Base-by-base conservation (phyloP, 2,113 vertebrate species). In the Campylomormyrus tamandua region DNA sequence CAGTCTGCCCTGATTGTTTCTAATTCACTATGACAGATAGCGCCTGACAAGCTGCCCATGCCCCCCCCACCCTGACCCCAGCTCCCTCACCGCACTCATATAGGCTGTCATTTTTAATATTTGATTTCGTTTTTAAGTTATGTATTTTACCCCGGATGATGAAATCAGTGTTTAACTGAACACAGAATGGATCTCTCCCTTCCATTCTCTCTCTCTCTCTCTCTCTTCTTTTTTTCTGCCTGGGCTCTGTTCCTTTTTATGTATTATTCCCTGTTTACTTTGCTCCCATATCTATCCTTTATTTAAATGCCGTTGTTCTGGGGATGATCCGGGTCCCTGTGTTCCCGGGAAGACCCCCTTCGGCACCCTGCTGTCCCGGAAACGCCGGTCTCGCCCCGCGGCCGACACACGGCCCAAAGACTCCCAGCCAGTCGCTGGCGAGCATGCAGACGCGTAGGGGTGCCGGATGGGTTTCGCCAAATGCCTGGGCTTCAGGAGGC, bases 101-200 rank as follows among this genome's bases (percentile, higher is more conserved):
- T 97, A 98, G 97, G 97, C 98, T 99, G 98, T 99, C 98, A 99
- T 99, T 99, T 99, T 98, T 99, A 99, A 99, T 99, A 99, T 99
- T 99, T 99, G 98, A 99, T 99, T 98, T 99, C 97, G 97, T 96
- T 91, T 97, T 97, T 97, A 98, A 99, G 98, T 99, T 99, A 98
- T 98, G 97, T 98, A 97, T 97, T 98, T 97, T 97, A 97, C 96
- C 95, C 85, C 96, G 95, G 95, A 96, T 97, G 98, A 98, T 99
- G 97, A 98, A 99, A 98, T 98, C 92, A 94, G 96, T 96, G 95
- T 96, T 96, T 97, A 97, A 97, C 96, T 95, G 96, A 97, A 97
- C 95, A 96, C 95, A 97, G 94, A 96, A 96, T 96, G 96, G 96
- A 97, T 96, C 95, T 95, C 96, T 95, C 93, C 87, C 89, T 90